phyloP scores from a whole-genome alignment of 2,888 invertebrate genomes.

The Caenorhabditis sp. region DNA sequence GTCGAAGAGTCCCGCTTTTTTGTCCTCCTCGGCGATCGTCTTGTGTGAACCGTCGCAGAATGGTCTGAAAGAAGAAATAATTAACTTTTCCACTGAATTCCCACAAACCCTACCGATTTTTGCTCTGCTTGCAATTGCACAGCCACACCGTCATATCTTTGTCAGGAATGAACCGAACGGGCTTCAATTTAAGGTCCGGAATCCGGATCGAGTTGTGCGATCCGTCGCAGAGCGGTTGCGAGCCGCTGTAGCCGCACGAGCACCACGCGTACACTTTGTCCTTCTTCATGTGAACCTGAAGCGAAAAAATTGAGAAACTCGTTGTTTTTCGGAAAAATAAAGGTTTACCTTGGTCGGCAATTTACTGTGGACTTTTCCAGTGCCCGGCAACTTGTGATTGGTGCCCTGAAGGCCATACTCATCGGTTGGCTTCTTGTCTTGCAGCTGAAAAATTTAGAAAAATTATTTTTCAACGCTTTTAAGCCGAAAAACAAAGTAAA shows the following conservation, averaged over 20 bases:
- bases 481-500: background rate
- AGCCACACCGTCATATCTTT: conserved; percentile 91
- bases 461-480: background rate
- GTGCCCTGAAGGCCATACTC: conserved; percentile 77
- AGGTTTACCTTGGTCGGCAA: conserved; percentile 61
- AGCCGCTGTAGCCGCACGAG: conserved; percentile 91
- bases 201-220: conserved; percentile 84
- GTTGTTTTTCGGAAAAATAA: background rate
- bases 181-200: conserved; percentile 83
- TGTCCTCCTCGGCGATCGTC: conserved; percentile 69
- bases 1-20: conserved; percentile 70
- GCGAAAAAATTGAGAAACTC: background rate
- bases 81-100: background rate
- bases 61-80: conserved; percentile 84
- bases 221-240: conserved; percentile 93
- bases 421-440: conserved; percentile 75
- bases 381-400: conserved; percentile 75
- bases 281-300: conserved; percentile 80
- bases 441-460: conserved; percentile 73
- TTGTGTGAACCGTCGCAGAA: conserved; percentile 97
- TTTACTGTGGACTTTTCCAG: conserved; percentile 72
- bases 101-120: conserved; percentile 53
- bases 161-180: conserved; percentile 88
- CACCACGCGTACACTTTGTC: conserved; percentile 92
- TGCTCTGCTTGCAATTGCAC: conserved; percentile 96